Percentiles rank a stretch among this genome's conserved stretches.
phyloP scores from a whole-genome alignment of 2,113 vertebrate genomes.

The Mesoclemmys tuberculata region DNA sequence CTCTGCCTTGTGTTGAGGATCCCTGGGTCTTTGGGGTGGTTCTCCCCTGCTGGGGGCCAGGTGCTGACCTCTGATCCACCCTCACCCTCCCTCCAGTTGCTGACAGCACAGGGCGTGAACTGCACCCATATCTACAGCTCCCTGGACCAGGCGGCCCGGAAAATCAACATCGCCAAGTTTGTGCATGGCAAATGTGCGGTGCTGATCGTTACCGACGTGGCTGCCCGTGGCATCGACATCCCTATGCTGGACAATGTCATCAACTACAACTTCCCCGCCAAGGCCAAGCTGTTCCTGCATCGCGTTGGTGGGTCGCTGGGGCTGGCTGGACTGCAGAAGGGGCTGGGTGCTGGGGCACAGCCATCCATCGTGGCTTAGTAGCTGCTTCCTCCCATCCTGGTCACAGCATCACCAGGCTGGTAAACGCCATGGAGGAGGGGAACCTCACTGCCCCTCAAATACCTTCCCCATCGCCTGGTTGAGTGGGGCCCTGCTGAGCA shows the following conservation, averaged over 20 bases:
- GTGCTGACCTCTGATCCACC: neutral
- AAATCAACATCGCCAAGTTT: conserved; percentile 97
- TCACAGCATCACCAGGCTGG: no score
- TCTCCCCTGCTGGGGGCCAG: neutral
- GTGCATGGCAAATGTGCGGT: conserved; percentile 90
- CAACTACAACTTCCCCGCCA: conserved; percentile 98
- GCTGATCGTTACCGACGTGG: conserved; percentile 94
- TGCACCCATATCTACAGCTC: conserved; percentile 96
- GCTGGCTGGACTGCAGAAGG: accelerated
- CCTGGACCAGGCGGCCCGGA: conserved; percentile 95
- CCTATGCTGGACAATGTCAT: conserved; percentile 96
- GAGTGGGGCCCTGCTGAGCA: neutral
- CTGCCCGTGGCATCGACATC: conserved; percentile 96
- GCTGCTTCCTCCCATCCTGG: neutral
- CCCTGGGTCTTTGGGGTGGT: neutral
- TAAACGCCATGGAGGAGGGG: neutral
- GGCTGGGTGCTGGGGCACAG: neutral
- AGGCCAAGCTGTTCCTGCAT: conserved; percentile 95
- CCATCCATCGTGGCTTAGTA: neutral
- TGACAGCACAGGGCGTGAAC: conserved; percentile 83
- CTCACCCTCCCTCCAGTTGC: conserved; percentile 75
- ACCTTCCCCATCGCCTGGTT: neutral
- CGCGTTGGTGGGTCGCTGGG: conserved; percentile 87
- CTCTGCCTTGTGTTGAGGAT: neutral
- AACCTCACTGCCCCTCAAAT: neutral